These are phyloP conservation scores for Cynocephalus volans DNA, from an alignment of 2,113 vertebrate species.

Conservation along the genomic window DNA sequence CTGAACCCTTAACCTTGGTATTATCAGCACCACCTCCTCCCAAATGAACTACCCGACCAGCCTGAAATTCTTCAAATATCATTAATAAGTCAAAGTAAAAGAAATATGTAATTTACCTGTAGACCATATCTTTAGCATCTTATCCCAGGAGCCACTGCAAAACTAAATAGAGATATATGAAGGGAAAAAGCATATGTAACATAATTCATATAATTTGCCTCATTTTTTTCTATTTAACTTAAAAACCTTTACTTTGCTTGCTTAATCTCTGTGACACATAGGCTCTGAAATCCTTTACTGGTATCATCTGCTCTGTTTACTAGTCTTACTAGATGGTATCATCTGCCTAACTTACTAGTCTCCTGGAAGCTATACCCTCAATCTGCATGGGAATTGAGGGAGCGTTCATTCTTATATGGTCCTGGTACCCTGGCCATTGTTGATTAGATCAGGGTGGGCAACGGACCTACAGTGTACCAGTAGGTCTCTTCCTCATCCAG, in stretches of 20 bases:
- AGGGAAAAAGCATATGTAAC: constrained; percentile 63
- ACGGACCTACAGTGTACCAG: neutral
- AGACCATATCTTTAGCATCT: constrained; percentile 99
- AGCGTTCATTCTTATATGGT: neutral
- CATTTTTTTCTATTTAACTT: constrained; percentile 1
- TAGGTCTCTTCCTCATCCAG: neutral
- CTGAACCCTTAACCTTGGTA: too few relatives aligned
- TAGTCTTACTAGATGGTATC: too few relatives aligned
- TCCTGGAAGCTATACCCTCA: neutral
- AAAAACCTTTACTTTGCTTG: constrained; percentile 40
- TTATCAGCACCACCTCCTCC: too few relatives aligned
- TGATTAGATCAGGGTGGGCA: neutral
- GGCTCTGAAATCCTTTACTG: constrained; percentile 33
- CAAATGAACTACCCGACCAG: too few relatives aligned
- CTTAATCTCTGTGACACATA: neutral
- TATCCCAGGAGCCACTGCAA: constrained; percentile 99
- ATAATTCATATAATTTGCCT: constrained; percentile 20
- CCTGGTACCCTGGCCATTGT: neutral
- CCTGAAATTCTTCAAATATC: constrained; percentile 50
- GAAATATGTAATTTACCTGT: constrained; percentile 91
- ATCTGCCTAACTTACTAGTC: neutral
- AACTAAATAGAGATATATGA: constrained; percentile 90
- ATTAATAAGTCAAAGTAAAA: constrained; percentile 57
- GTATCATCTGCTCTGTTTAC: too few relatives aligned
- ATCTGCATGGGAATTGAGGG: neutral